Conservation (phyloP, 2,888 invertebrate species). For the Pachycephus smyrnensis region DNA sequence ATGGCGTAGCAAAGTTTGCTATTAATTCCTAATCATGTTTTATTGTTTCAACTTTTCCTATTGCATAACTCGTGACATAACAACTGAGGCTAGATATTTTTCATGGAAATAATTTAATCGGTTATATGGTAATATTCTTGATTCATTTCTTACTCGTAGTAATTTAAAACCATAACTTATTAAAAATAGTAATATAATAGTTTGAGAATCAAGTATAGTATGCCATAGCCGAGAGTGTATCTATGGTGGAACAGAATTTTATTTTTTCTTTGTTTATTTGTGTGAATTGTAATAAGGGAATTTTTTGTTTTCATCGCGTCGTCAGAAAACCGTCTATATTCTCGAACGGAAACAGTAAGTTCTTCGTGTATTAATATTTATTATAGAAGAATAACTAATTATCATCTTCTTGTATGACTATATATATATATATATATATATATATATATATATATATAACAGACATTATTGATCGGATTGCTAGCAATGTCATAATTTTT, state of each 20-base stretch:
- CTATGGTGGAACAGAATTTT: neutral
- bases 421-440: no score
- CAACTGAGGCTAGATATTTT: neutral
- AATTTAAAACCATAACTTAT: neutral
- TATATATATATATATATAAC: conserved; percentile 1
- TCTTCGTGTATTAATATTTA: neutral
- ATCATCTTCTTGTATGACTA: neutral
- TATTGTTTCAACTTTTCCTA: neutral
- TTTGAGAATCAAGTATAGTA: neutral
- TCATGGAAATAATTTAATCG: neutral
- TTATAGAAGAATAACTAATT: neutral
- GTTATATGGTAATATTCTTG: neutral
- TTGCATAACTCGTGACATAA: neutral
- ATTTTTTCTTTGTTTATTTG: neutral
- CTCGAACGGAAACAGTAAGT: neutral
- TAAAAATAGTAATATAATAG: neutral
- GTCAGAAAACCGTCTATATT: neutral
- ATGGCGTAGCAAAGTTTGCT: neutral
- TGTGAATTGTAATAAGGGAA: neutral
- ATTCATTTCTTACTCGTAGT: neutral
- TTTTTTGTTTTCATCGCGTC: neutral
- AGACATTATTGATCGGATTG: neutral
- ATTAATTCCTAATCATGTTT: neutral
- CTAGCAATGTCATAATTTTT: neutral
- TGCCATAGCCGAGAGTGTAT: neutral